Conservation (phyloP, 2,888 invertebrate species). For the Hirtodrosophila alboralis region DNA sequence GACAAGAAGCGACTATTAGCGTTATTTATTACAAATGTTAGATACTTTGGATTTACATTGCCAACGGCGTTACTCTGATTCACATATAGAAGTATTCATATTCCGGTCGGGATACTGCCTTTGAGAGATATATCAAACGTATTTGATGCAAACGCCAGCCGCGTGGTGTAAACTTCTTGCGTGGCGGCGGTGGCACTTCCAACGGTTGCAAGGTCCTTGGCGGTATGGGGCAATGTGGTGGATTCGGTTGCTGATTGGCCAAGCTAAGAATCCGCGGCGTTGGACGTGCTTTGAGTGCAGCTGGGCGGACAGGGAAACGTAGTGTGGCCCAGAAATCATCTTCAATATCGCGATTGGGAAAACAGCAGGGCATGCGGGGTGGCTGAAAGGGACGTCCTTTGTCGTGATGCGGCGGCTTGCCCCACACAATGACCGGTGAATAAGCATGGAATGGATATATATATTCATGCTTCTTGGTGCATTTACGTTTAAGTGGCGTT, state of each 20-base stretch:
- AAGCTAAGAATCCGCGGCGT: constrained; percentile 65
- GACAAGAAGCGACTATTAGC: background rate
- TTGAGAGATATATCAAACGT: constrained; percentile 75
- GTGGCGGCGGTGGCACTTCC: constrained; percentile 50
- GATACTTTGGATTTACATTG: constrained; percentile 24
- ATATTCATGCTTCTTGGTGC: constrained; percentile 56
- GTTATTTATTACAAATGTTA: constrained; percentile 2
- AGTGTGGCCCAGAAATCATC: constrained; percentile 72
- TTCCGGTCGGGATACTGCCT: constrained; percentile 63
- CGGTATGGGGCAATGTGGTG: constrained; percentile 79
- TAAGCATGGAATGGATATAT: constrained; percentile 38
- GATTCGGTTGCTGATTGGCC: constrained; percentile 67
- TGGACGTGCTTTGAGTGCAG: constrained; percentile 67
- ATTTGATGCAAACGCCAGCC: constrained; percentile 78
- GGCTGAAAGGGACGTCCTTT: constrained; percentile 69
- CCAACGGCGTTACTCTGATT: constrained; percentile 8
- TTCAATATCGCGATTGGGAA: constrained; percentile 73
- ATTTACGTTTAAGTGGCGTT: constrained; percentile 45
- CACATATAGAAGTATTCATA: constrained; percentile 68
- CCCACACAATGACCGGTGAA: constrained; percentile 64
- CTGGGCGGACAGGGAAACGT: constrained; percentile 70
- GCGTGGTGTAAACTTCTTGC: constrained; percentile 70
- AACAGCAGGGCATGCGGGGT: constrained; percentile 64
- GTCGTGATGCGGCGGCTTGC: constrained; percentile 60
- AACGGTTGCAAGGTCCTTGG: constrained; percentile 5